Evolutionary conservation across 2,888 invertebrate species (phyloP).

Genomic region (Chaetoderma sp.): DNA sequence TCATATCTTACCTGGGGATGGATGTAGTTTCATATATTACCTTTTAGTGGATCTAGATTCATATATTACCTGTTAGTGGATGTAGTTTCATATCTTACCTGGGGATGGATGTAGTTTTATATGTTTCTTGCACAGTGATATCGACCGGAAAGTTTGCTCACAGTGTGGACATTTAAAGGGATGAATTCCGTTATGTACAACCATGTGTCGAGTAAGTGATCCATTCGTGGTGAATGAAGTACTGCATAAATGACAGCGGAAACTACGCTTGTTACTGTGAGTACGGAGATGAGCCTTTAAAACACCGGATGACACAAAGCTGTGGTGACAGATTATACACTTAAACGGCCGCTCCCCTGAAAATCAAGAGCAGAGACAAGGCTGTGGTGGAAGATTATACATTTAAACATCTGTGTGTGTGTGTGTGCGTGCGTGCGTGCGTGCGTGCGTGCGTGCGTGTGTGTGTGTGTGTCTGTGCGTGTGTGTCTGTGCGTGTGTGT

Average conservation of each 20-base stretch:
- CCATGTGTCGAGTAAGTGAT: constrained; percentile 62
- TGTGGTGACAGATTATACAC: constrained; percentile 60
- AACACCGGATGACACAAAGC: constrained; percentile 57
- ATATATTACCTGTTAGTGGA: too few species aligned
- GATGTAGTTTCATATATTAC: too few species aligned
- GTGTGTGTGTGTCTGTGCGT: too few species aligned
- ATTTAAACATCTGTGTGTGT: too few species aligned
- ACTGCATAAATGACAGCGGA: constrained; percentile 53
- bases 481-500: too few species aligned
- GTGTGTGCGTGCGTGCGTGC: too few species aligned
- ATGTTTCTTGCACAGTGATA: constrained; percentile 44
- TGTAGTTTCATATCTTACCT: too few species aligned
- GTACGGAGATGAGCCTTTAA: constrained; percentile 62
- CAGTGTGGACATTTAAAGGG: constrained; percentile 56
- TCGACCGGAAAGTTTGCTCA: constrained; percentile 50
- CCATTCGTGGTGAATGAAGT: constrained; percentile 62
- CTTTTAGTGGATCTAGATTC: too few species aligned
- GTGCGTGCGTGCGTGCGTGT: too few species aligned
- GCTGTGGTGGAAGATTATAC: constrained; percentile 62
- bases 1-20: too few species aligned
- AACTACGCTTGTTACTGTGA: constrained; percentile 59
- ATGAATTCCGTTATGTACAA: constrained; percentile 48
- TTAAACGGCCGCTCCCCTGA: constrained; percentile 68
- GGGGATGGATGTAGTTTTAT: constrained; percentile 41
- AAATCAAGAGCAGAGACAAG: constrained; percentile 66